Evolutionary conservation across 1,140 invertebrate genomes (phyloP).

Genomic region (Saccostrea cuccullata): DNA sequence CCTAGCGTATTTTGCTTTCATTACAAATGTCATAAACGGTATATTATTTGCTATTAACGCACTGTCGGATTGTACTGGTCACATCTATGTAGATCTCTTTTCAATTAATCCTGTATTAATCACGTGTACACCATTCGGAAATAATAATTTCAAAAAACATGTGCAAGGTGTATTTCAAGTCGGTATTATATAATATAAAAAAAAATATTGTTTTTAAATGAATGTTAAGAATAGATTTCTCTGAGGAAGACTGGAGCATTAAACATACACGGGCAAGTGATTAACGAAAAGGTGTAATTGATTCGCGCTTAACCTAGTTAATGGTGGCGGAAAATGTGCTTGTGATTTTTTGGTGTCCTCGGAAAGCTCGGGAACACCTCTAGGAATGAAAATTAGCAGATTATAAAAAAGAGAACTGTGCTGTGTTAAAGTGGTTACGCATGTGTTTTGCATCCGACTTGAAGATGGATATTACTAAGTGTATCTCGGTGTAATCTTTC

Average conservation of each 20-base stretch:
- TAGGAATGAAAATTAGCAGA: slow-evolving; percentile 35
- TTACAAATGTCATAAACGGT: slow-evolving; percentile 36
- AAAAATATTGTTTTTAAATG: slow-evolving; percentile 8
- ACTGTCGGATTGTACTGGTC: not conserved
- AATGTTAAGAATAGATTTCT: slow-evolving; percentile 7
- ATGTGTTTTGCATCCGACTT: slow-evolving; percentile 30
- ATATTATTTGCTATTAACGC: slow-evolving; percentile 29
- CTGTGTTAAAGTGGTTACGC: slow-evolving; percentile 25
- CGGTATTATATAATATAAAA: slow-evolving; percentile 19
- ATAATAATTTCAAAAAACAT: not conserved
- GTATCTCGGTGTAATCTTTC: not conserved
- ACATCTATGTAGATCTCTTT: not conserved
- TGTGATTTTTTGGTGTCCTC: slow-evolving; percentile 28
- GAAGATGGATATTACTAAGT: slow-evolving; percentile 11
- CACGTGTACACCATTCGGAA: not conserved
- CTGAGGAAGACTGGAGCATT: not conserved
- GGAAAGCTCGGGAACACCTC: slow-evolving; percentile 15
- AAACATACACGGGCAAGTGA: not conserved
- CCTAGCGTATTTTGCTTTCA: slow-evolving; percentile 29
- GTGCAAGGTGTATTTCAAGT: slow-evolving; percentile 5
- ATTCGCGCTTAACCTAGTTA: slow-evolving; percentile 4
- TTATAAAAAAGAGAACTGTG: slow-evolving; percentile 24
- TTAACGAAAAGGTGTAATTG: slow-evolving; percentile 23
- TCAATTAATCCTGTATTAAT: not conserved
- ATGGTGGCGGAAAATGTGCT: slow-evolving; percentile 17